Conservation (phyloP, 2,797 vertebrate species). For the Clarias laeviceps region DNA sequence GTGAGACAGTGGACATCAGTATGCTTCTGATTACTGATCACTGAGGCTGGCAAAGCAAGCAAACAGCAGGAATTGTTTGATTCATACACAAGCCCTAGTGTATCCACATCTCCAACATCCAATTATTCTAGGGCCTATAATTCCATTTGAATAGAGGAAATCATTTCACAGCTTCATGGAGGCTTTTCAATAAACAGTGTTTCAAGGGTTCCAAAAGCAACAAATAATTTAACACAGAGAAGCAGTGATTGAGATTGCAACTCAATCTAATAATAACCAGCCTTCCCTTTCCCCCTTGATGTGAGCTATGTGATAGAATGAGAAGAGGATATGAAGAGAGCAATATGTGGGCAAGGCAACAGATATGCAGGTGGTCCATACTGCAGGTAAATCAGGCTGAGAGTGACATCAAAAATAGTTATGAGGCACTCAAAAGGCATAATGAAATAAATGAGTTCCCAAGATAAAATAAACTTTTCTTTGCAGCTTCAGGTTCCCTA, state of each 20-base stretch:
- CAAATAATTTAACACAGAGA: conserved; percentile 62
- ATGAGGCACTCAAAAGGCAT: conserved; percentile 12
- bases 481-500: neutral
- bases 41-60: conserved; percentile 66
- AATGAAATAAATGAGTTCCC: conserved; percentile 26
- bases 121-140: conserved; percentile 73
- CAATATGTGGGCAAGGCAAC: conserved; percentile 36
- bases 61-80: conserved; percentile 69
- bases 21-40: conserved; percentile 49
- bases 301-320: conserved; percentile 35
- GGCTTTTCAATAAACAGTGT: conserved; percentile 68
- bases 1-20: conserved; percentile 36
- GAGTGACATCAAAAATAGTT: conserved; percentile 27
- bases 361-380: conserved; percentile 11
- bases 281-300: conserved; percentile 35
- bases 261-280: conserved; percentile 43
- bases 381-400: conserved; percentile 26
- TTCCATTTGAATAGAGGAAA: conserved; percentile 65
- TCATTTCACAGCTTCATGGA: conserved; percentile 67
- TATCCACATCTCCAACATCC: conserved; percentile 61
- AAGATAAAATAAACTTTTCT: conserved; percentile 7
- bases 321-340: conserved; percentile 39
- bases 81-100: conserved; percentile 59
- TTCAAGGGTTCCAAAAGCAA: conserved; percentile 67
- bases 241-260: conserved; percentile 44